phyloP scores from a whole-genome alignment of 2,797 vertebrate genomes.

The Notoglanidium macrostoma region DNA sequence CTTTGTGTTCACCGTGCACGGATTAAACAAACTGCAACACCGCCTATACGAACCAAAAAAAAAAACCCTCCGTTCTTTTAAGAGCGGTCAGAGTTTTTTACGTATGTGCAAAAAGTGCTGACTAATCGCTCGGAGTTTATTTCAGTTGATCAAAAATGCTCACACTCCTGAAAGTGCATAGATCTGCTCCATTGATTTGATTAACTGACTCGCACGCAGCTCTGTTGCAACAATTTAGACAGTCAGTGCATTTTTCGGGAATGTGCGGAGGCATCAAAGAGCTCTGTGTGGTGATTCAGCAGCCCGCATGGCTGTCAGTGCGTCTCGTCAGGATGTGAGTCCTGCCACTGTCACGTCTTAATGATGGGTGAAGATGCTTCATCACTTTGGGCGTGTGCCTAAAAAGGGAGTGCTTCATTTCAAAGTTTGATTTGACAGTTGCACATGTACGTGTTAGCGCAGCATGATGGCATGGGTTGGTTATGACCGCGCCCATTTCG shows the following conservation, averaged over 20 bases:
- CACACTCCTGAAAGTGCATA: background rate
- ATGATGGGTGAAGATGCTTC: background rate
- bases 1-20: too few species aligned
- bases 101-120: too few species aligned
- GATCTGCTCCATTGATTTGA: background rate
- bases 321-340: slow-evolving; percentile 33
- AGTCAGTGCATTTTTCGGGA: background rate
- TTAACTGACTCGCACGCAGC: background rate
- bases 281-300: slow-evolving; percentile 23
- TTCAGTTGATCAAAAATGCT: background rate
- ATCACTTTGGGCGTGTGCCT: background rate
- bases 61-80: too few species aligned
- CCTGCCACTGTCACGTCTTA: background rate
- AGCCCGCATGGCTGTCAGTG: background rate
- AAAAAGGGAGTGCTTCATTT: background rate
- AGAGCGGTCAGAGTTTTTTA: too few species aligned
- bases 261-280: slow-evolving; percentile 8
- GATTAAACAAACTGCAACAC: too few species aligned
- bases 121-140: too few species aligned
- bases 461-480: background rate
- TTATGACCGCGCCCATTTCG: slow-evolving; percentile 39
- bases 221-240: background rate
- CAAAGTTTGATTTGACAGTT: slow-evolving; percentile 3
- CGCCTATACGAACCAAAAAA: too few species aligned
- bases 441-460: background rate